Evolutionary conservation across 53 echinoderm and acorn worm species (phyloP).

Genomic region (Holothuria scabra): DNA sequence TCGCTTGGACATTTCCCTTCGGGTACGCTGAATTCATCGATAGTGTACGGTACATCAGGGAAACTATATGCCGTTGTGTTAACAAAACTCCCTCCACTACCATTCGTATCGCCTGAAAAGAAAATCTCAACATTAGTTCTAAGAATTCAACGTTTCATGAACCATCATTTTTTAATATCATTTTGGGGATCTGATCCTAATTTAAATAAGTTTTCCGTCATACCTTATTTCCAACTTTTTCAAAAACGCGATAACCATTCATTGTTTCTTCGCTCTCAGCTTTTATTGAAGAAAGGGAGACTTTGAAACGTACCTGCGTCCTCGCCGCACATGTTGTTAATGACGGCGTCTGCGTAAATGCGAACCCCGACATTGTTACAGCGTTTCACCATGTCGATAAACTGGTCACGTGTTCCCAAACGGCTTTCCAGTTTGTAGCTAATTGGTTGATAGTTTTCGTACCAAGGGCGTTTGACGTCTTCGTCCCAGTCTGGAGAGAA

Average conservation of each 20-base stretch:
- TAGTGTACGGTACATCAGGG: conserved; percentile 40
- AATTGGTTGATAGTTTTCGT: conserved; percentile 69
- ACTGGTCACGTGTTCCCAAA: conserved; percentile 48
- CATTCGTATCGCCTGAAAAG: conserved; percentile 1
- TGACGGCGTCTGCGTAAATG: conserved; percentile 71
- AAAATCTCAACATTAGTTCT: no score
- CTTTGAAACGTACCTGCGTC: conserved; percentile 42
- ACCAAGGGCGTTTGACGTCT: conserved; percentile 63
- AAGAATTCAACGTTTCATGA: no score
- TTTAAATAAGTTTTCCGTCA: no score
- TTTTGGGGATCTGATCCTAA: no score
- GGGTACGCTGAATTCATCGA: conserved; percentile 50
- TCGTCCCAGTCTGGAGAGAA: conserved; percentile 36
- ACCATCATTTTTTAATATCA: no score
- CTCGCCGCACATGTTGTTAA: conserved; percentile 70
- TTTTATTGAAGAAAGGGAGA: not conserved
- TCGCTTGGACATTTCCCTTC: conserved; percentile 53
- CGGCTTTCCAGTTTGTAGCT: conserved; percentile 68
- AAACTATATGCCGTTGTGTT: conserved; percentile 38
- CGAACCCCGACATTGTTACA: conserved; percentile 61
- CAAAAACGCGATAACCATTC: no score
- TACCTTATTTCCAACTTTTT: no score
- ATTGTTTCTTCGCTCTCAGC: not conserved
- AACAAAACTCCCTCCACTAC: conserved; percentile 29
- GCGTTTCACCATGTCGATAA: conserved; percentile 69